Evolutionary conservation across 2,113 vertebrate genomes (phyloP), one percentile per base, ranked within the genome.

Genomic region (Argyrosomus japonicus): DNA sequence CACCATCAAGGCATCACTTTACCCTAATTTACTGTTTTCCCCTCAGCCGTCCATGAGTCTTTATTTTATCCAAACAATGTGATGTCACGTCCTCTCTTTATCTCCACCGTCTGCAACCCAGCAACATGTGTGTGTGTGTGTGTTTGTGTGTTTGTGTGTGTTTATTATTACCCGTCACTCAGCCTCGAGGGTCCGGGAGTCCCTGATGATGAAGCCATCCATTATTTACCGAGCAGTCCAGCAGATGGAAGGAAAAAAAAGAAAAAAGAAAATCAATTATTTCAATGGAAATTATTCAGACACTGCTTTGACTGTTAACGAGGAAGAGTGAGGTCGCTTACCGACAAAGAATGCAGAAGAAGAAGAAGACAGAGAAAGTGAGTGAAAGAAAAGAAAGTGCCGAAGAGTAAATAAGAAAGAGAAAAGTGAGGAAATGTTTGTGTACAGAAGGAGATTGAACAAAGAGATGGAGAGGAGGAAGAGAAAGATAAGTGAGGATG

Each of bases 141-240:
- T 72, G 32, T n/a, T 65, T 70, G 53, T 75, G 40, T 84, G 57
- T 71, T 45, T 70, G 62, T 84, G 70, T 70, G 48, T 71, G 68
- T 79, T 74, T 87, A 79, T 90, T 79, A 90, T 78, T 77, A 80
- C 70, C 82, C 73, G 83, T 89, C 91, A 86, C 74, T 93, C 84
- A 85, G 79, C 32, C 80, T 87, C 76, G 54, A 65, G 84, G 72
- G 83, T 81, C 80, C 27, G 15, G 32, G 62, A 88, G 83, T 86
- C 85, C 82, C 90, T 83, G 86, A 94, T 93, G 90, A 91, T 92
- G 84, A 88, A 93, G 64, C 67, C 85, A 95, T 95, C 86, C 89
- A 94, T 95, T 94, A 95, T 95, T 95, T 93, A 94, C 92, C 12
- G 56, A 79, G 82, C 73, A 72, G 82, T 89, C 92, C 83, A 63